These are phyloP conservation scores for Latheticus oryzae DNA, from an alignment of 2,888 invertebrate genomes.

Conservation along the genomic window DNA sequence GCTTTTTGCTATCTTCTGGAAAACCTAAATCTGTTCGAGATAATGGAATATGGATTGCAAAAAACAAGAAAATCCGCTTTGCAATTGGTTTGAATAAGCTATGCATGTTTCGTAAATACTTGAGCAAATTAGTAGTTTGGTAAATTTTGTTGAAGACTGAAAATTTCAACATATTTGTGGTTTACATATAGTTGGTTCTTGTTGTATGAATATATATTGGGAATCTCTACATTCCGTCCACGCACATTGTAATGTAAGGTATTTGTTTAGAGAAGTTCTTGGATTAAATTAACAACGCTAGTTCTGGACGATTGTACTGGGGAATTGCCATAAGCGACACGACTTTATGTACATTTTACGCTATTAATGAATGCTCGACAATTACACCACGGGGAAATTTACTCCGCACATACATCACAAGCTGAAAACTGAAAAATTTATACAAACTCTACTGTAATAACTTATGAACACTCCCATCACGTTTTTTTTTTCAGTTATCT, in stretches of 20 bases:
- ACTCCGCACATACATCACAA: constrained; percentile 39
- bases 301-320: constrained; percentile 22
- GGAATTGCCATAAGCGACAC: constrained; percentile 32
- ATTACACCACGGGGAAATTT: constrained; percentile 55
- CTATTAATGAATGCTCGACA: constrained; percentile 55
- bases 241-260: constrained; percentile 9
- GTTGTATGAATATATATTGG: too few species aligned
- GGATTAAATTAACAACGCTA: constrained; percentile 31
- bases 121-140: too few species aligned
- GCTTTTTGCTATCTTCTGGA: too few species aligned
- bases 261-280: constrained; percentile 16
- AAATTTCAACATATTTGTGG: too few species aligned
- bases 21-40: too few species aligned
- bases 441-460: constrained; percentile 8
- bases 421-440: constrained; percentile 29
- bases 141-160: too few species aligned
- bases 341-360: constrained; percentile 45
- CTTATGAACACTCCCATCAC: constrained; percentile 20
- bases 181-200: too few species aligned
- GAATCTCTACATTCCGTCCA: constrained; percentile 1
- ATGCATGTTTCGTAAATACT: too few species aligned
- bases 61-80: constrained; percentile 1
- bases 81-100: too few species aligned
- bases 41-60: too few species aligned
- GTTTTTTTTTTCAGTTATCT: constrained; percentile 19